Evolutionary conservation across 2,113 vertebrate genomes (phyloP).

Genomic region (Zingel zingel): DNA sequence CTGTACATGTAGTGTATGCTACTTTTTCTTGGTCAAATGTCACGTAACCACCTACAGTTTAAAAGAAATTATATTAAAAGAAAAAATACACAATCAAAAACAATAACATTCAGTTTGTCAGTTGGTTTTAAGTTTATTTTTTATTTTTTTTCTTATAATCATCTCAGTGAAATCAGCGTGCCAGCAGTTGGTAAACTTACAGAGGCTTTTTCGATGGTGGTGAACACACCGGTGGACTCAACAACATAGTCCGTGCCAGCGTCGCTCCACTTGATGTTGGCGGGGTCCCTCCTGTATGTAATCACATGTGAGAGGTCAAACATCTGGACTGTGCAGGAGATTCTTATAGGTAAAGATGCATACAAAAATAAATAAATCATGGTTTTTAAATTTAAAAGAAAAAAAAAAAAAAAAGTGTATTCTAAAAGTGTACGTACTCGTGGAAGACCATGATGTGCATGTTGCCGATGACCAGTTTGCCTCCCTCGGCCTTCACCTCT

Average conservation of each 20-base stretch:
- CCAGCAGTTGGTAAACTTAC: conserved; percentile 68
- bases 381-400: too few species aligned
- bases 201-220: conserved; percentile 92
- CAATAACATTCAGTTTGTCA: too few species aligned
- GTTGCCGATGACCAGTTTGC: conserved; percentile 90
- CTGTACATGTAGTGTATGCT: too few species aligned
- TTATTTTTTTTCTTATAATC: background rate
- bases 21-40: too few species aligned
- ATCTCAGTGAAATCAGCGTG: background rate
- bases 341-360: background rate
- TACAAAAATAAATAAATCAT: too few species aligned
- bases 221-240: conserved; percentile 95
- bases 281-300: conserved; percentile 88
- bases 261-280: conserved; percentile 93
- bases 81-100: too few species aligned
- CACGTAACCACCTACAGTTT: too few species aligned
- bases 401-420: background rate
- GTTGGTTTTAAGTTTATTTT: too few species aligned
- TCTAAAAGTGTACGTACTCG: conserved; percentile 83
- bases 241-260: conserved; percentile 91
- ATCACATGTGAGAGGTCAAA: background rate
- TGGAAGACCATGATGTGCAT: conserved; percentile 89
- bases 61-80: too few species aligned
- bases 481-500: conserved; percentile 90
- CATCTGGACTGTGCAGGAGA: background rate